Base-by-base conservation (phyloP, 2,797 vertebrate species). In the Tolypeutes matacus region DNA sequence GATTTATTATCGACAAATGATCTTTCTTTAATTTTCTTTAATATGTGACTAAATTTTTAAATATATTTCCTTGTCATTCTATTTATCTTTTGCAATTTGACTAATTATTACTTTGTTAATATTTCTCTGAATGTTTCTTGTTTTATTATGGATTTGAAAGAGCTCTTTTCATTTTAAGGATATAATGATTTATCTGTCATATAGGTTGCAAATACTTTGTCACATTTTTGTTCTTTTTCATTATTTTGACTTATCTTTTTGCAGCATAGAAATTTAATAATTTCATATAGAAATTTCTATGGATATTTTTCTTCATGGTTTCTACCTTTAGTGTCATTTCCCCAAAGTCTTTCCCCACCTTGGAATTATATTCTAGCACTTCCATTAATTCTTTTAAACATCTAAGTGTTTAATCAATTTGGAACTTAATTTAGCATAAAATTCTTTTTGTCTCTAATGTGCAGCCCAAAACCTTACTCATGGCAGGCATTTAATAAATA, bases 91-190 rank as follows among this genome's bases (percentile, higher is more conserved):
- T 42, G 6, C 51, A 75, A 86, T 58, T 64, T 85, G 27, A 25
- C 23, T 42, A 69, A n/a, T n/a, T n/a, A n/a, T 34, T 82, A 70
- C 11, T 73, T 81, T 88, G 9, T 73, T 93, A 88, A 73, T 46
- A 3, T 69, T 85, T 86, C 56, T 91, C 62, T 94, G 89, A 92
- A 85, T 11, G 42, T 86, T 95, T 93, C 18, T 67, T 36, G 89
- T 93, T 89, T 67, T 14, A 2, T 69, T 65, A 73, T 72, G 29
- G 14, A 51, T 84, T 23, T 70, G 36, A 39, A 70, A 70, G 36
- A 39, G 21, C 10, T 89, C 49, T 87, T 96, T 62, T 6, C 46
- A 91, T 77, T 89, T 90, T 92, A 92, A 94, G 42, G 42, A 78
- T 15, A 58, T 96, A 31, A 14, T 13, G 80, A 81, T 83, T 93